Base-by-base conservation (phyloP, 35 echinoderm and acorn worm genomes). In the Apostichopus parvimensis region DNA sequence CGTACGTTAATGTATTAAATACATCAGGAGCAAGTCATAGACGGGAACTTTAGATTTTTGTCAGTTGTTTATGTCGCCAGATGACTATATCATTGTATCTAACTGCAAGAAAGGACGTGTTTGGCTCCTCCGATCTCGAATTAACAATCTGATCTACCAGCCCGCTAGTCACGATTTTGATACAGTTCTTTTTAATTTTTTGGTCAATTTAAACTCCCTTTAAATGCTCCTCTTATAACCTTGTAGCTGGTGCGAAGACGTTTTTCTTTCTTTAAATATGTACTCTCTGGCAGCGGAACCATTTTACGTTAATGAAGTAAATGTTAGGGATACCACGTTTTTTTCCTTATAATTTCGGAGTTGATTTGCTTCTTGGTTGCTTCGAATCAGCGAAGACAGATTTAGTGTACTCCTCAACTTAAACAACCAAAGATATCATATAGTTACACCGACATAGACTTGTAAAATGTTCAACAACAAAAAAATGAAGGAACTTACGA, bases 151-250 rank as follows among this genome's bases (percentile, higher is more conserved):
- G 81, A 84, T 58, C 81, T 22, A 61, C 81, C 55, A 58, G 54
- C 81, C 81, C 81, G 53, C 81, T 9, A 84, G 81, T 84, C 81
- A 84, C 56, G 81, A 84, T 58, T 60, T 17, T 21, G 81, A 60
- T 58, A 56, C 81, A 84, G 58, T 59, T 59, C 71, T 75, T 75
- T 84, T 17, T 45, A 45, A 58, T 59, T 58, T 58, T 84, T 84
- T 84, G 17, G 81, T 84, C 57, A 84, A 84, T 84, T 84, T 58
- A 84, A 84, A n/a, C 53, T 59, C 54, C 81, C 55, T 84, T 84
- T 84, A 84, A 84, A 59, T 59, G 81, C 57, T 84, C 81, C 54
- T 84, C 55, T 84, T 84, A 84, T 59, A 58, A 84, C 81, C 81
- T 58, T 84, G 81, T 84, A 23, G 81, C 81, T 84, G 81, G 81